Evolutionary conservation across 2,797 vertebrate genomes (phyloP).

Genomic region (Neomorphus geoffroyi): DNA sequence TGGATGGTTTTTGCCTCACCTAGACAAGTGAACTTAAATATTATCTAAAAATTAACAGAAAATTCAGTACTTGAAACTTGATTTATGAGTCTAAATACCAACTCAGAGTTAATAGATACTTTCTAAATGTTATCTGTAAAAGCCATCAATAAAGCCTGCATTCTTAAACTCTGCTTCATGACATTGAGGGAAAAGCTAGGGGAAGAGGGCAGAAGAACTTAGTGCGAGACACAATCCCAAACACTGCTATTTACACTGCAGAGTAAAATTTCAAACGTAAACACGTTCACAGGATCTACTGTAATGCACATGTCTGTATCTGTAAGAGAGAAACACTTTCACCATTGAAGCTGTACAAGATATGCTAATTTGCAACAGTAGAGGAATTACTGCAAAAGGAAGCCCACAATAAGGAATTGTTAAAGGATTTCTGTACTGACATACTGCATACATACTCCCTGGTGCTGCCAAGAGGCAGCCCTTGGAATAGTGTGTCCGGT

Average conservation of each 20-base stretch:
- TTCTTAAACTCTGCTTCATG: background rate
- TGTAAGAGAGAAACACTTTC: background rate
- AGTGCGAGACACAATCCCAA: background rate
- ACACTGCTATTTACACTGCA: background rate
- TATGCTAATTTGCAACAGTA: background rate
- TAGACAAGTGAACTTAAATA: background rate
- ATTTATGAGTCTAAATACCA: background rate
- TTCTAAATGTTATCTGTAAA: background rate
- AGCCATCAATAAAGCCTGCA: background rate
- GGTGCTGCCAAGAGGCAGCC: background rate
- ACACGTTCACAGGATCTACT: background rate
- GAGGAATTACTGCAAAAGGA: background rate
- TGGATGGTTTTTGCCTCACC: too few relatives aligned
- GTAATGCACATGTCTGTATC: fast-evolving
- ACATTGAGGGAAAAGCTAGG: background rate
- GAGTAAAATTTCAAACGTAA: background rate
- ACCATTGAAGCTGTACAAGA: background rate
- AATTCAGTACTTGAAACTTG: background rate
- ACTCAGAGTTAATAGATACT: background rate
- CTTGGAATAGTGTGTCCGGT: background rate
- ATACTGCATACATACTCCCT: background rate
- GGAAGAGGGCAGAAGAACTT: background rate
- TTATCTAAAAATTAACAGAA: background rate
- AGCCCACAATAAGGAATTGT: background rate
- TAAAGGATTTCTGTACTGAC: background rate